Base-by-base conservation (phyloP, 2,888 invertebrate genomes). In the Halocaridina rubra region DNA sequence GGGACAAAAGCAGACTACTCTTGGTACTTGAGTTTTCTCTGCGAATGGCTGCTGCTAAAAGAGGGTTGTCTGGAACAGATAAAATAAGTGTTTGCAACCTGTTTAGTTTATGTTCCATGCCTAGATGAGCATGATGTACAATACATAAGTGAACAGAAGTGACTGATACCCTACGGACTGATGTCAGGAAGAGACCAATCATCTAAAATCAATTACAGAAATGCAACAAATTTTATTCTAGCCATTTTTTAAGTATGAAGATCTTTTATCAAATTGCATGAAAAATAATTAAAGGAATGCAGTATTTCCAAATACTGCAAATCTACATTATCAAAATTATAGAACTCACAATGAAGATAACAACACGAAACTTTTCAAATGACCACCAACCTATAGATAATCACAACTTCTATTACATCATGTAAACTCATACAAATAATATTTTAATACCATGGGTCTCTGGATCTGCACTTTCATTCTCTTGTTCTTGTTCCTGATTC, bases 1-100 rank as follows among this genome's bases (percentile, higher is more conserved):
- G 64, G 7, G 84, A 39, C 13, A 59, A 19, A n/a, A 69, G 30
- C 29, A 61, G 33, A 24, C 64, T 22, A 4, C 29, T 22, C n/a
- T 57, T 64, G 24, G 29, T 10, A 30, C 8, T 32, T 13, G 27
- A 30, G 7, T n/a, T 30, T n/a, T 72, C 72, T 59, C 32, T 69
- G 22, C 75, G 74, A 59, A 32, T 30, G 32, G 64, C 64, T 29
- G 78, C 85, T 5, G 78, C 78, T 27, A 87, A 32, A 19, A 85
- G 71, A 10, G 87, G 85, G 72, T 87, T 87, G 22, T 30, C 87
- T 87, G 46, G 13, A 61, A 80, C 13, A 22, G 29, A 19, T 1
- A 30, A 8, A 8, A 19, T 5, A 32, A 8, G n/a, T n/a, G n/a
- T n/a, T n/a, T n/a, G n/a, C n/a, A n/a, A n/a, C n/a, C n/a, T n/a